Base-by-base conservation (phyloP, 2,888 invertebrate genomes). In the Hydrotaea cyrtoneurina region DNA sequence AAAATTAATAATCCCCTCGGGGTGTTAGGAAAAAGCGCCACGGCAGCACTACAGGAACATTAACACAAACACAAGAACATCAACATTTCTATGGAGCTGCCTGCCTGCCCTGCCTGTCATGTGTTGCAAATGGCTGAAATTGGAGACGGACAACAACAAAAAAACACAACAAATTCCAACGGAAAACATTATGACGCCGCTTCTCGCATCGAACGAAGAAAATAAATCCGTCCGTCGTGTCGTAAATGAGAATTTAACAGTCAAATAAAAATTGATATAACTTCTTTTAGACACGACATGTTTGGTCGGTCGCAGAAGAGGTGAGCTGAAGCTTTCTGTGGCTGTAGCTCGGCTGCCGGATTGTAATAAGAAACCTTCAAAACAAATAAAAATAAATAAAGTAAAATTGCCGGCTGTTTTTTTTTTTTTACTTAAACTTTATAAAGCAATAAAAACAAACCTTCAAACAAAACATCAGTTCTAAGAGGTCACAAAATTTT, bases 231-330 rank as follows among this genome's bases (percentile, higher is more conserved):
- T 39, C 23, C 23, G 59, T 13, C 59, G 39, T 13, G 26, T 26
- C 15, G 19, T 19, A 59, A 59, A 59, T 59, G 59, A 26, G 26
- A 59, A 59, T 59, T 64, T 64, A 64, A 36, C 17, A 64, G 31
- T 31, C 2, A 64, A 31, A 64, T 64, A 36, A 64, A 64, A 36
- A 64, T 36, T 36, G 36, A 36, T 19, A 17, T 64, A 36, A 64
- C 36, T 36, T 64, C 64, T n/a, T 62, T 64, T 36, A 36, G 64
- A 36, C 64, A 64, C 64, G 64, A 64, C 17, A 64, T 10, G n/a
- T 15, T 11, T 11, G 21, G 23, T 13, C 23, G 26, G 26, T 11
- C 11, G 26, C n/a, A n/a, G n/a, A n/a, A n/a, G n/a, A n/a, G 26
- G 13, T 7, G 19, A 13, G 21, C 10, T 21, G 55, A 1, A 21